Evolutionary conservation across 2,797 vertebrate species (phyloP).

Genomic region (Pseudopleuronectes americanus): DNA sequence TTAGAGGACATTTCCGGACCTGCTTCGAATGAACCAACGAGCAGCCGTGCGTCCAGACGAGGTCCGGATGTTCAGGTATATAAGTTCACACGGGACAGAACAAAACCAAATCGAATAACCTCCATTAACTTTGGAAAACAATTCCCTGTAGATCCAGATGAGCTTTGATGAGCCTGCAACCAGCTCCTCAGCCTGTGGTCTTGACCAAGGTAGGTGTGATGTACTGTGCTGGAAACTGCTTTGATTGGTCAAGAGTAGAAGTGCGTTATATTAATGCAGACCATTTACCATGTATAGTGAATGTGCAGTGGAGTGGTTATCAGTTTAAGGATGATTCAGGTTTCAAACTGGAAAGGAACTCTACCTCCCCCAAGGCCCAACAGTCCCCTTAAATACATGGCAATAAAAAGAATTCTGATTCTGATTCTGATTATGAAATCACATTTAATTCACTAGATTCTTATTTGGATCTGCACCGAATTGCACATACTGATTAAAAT

Average conservation of each 20-base stretch:
- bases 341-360: no score
- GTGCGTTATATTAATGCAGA: not conserved
- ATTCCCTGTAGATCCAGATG: conserved; percentile 24
- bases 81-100: not conserved
- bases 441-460: no score
- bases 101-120: not conserved
- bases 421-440: no score
- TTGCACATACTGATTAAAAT: no score
- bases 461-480: no score
- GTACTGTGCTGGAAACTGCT: not conserved
- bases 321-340: not conserved
- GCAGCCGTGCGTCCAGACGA: conserved; percentile 74
- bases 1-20: conserved; percentile 87
- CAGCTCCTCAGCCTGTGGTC: conserved; percentile 2
- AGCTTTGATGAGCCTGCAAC: conserved; percentile 18
- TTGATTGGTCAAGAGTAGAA: no score
- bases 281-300: not conserved
- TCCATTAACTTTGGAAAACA: not conserved
- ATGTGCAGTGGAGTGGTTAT: not conserved
- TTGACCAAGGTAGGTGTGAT: conserved; percentile 47
- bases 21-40: conserved; percentile 74
- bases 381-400: no score
- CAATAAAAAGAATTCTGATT: no score
- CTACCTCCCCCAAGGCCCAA: no score
- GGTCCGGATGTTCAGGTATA: conserved; percentile 79